phyloP scores from a whole-genome alignment of 1,140 invertebrate genomes.

The Solenopsis fugax region DNA sequence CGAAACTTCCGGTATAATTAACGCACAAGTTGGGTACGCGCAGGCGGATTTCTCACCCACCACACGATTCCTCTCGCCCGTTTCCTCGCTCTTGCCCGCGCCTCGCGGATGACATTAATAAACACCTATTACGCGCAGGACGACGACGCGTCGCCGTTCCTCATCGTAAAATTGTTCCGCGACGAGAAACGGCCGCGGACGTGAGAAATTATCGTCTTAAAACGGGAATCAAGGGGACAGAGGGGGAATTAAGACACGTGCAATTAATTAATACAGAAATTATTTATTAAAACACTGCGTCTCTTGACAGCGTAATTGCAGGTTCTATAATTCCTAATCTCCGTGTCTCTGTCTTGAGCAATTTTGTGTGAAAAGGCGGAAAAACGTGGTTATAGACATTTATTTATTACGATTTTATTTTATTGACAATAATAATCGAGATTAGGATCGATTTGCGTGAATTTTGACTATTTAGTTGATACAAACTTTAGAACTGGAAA shows the following conservation, averaged over 20 bases:
- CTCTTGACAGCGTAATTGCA: constrained; percentile 20
- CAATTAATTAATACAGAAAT: constrained; percentile 41
- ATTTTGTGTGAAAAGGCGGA: background rate
- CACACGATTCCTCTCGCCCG: constrained; percentile 38
- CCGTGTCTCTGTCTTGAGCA: background rate
- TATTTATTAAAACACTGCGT: constrained; percentile 48
- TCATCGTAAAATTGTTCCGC: constrained; percentile 55
- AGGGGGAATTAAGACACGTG: background rate
- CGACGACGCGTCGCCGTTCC: constrained; percentile 42
- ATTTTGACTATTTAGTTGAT: too few species aligned
- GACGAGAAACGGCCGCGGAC: constrained; percentile 15
- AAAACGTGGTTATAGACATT: background rate
- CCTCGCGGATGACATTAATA: constrained; percentile 54
- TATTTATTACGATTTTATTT: background rate
- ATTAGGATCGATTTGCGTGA: too few species aligned
- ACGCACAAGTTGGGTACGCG: constrained; percentile 30
- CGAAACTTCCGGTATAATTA: constrained; percentile 64
- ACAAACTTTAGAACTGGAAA: too few species aligned
- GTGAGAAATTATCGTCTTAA: constrained; percentile 54
- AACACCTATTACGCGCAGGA: constrained; percentile 50
- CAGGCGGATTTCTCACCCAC: constrained; percentile 53
- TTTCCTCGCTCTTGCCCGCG: background rate
- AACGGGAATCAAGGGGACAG: background rate
- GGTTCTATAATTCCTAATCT: background rate
- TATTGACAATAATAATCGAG: too few species aligned